These are phyloP conservation scores for Molossus molossus DNA, from an alignment of 2,797 vertebrate genomes.

Conservation along the genomic window DNA sequence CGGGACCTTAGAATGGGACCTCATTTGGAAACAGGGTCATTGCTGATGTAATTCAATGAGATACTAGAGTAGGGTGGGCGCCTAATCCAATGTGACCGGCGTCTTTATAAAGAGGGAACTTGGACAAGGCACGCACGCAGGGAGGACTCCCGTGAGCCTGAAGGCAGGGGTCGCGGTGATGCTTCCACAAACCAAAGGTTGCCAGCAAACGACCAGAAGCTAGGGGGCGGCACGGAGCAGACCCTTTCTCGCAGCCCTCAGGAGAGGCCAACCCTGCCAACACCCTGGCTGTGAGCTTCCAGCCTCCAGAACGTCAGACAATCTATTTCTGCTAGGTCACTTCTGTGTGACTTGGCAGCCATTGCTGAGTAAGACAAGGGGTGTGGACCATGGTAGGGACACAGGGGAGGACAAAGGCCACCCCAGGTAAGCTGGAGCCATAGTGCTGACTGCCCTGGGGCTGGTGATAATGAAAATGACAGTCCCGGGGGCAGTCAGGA, in stretches of 20 bases:
- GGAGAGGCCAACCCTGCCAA: fast-evolving
- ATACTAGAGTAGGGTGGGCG: no score
- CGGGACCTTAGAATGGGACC: neutral
- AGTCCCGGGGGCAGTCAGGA: neutral
- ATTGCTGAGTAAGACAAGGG: neutral
- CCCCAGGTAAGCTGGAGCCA: neutral
- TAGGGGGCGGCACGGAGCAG: fast-evolving
- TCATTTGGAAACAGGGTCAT: no score
- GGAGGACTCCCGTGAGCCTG: neutral
- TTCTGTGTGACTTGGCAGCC: no score
- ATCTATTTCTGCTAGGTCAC: neutral
- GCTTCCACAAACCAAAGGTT: neutral
- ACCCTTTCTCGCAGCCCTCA: no score
- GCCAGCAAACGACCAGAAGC: no score
- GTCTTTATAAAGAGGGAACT: neutral
- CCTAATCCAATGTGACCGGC: fast-evolving
- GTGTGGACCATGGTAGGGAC: fast-evolving
- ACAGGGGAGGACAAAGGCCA: neutral
- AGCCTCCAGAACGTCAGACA: neutral
- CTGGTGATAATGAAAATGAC: fast-evolving
- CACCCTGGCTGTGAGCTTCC: neutral
- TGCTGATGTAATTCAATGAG: neutral
- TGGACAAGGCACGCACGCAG: neutral
- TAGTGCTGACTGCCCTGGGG: neutral
- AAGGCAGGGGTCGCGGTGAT: neutral